Percentiles rank a stretch among this genome's conserved stretches.
Evolutionary conservation across 1,140 invertebrate genomes (phyloP).

Genomic region (Neuroterus valhalla): DNA sequence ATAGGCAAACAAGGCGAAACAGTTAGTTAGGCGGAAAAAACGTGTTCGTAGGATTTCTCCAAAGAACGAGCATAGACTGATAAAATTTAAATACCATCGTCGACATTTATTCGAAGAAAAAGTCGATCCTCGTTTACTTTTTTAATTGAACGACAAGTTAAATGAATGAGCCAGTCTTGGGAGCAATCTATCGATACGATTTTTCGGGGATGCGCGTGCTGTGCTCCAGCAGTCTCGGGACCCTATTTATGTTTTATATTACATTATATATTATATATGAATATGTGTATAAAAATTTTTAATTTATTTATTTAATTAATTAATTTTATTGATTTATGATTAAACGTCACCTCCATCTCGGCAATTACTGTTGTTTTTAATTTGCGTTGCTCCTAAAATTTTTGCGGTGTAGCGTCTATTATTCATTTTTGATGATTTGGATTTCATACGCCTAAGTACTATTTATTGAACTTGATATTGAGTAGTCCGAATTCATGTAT

Average conservation of each 20-base stretch:
- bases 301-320: slow-evolving; percentile 76
- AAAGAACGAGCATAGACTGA: slow-evolving; percentile 22
- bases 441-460: not conserved
- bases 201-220: slow-evolving; percentile 55
- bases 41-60: slow-evolving; percentile 8
- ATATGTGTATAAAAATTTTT: slow-evolving; percentile 73
- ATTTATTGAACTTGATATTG: too few species aligned
- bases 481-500: too few species aligned
- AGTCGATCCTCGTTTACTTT: slow-evolving; percentile 7
- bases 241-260: slow-evolving; percentile 74
- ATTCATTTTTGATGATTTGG: not conserved
- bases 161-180: slow-evolving; percentile 42
- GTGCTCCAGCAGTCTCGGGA: slow-evolving; percentile 69
- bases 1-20: slow-evolving; percentile 34
- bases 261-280: slow-evolving; percentile 62
- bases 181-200: slow-evolving; percentile 44
- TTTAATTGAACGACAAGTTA: slow-evolving; percentile 34
- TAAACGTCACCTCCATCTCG: slow-evolving; percentile 70
- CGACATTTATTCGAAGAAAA: not conserved
- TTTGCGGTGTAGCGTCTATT: slow-evolving; percentile 7
- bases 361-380: slow-evolving; percentile 62
- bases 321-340: slow-evolving; percentile 75
- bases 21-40: slow-evolving; percentile 11
- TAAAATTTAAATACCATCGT: slow-evolving; percentile 10
- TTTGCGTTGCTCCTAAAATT: slow-evolving; percentile 58